Conservation (phyloP, 2,888 invertebrate species). For the Acronicta psi region DNA sequence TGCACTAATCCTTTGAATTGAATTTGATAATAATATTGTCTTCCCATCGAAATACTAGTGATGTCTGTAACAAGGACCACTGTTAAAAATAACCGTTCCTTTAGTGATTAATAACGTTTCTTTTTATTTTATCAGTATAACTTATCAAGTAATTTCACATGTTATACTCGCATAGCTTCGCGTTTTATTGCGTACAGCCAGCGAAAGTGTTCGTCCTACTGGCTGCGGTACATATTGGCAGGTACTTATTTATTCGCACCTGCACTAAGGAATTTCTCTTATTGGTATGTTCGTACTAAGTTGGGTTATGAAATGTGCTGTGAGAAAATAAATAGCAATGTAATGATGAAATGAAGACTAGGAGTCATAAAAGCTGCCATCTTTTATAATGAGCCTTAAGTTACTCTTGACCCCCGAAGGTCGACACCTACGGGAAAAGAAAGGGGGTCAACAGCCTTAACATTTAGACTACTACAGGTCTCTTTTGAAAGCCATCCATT, state of each 20-base stretch:
- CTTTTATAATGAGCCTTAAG: too few relatives aligned
- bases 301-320: constrained; percentile 8
- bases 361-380: too few relatives aligned
- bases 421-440: too few relatives aligned
- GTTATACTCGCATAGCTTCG: constrained; percentile 37
- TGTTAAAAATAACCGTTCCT: constrained; percentile 6
- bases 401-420: too few relatives aligned
- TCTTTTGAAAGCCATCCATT: too few relatives aligned
- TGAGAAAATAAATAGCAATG: background rate
- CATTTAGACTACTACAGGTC: too few relatives aligned
- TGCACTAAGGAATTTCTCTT: constrained; percentile 39
- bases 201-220: constrained; percentile 52
- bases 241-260: constrained; percentile 39
- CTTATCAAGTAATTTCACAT: constrained; percentile 7
- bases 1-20: too few relatives aligned
- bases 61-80: background rate
- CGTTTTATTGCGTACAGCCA: constrained; percentile 42
- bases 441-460: too few relatives aligned
- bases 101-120: constrained; percentile 10
- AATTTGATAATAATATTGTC: background rate
- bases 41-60: background rate
- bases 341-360: too few relatives aligned
- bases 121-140: constrained; percentile 5
- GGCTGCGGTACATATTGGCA: constrained; percentile 29
- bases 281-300: constrained; percentile 21